These are phyloP conservation scores for Nephrotoma guestfalica DNA, from an alignment of 2,888 invertebrate genomes.

Conservation along the genomic window DNA sequence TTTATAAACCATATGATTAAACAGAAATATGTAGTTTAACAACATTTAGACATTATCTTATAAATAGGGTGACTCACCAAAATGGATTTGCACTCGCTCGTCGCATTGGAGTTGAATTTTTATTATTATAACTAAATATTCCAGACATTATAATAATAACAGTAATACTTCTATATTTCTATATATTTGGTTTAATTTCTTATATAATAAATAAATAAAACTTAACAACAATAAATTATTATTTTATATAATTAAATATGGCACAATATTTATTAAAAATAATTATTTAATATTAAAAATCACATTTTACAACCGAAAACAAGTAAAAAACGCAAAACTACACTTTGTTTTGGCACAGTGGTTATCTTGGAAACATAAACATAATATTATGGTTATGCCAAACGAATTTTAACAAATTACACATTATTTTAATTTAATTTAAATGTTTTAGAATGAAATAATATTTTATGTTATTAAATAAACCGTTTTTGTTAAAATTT, in stretches of 20 bases:
- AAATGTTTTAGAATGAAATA: background rate
- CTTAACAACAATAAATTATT: background rate
- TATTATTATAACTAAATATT: constrained; percentile 24
- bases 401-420: background rate
- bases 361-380: constrained; percentile 1
- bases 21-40: background rate
- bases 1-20: background rate
- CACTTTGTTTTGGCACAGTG: constrained; percentile 2
- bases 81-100: constrained; percentile 24
- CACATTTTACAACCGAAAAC: background rate
- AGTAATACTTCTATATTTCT: background rate
- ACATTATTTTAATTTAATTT: background rate
- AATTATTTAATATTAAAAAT: background rate
- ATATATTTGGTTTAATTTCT: background rate
- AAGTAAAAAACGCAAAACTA: background rate
- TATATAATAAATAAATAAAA: background rate
- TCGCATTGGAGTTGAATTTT: constrained; percentile 22
- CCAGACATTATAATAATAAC: constrained; percentile 23
- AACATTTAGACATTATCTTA: background rate
- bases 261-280: background rate
- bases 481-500: background rate
- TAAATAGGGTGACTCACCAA: constrained; percentile 23
- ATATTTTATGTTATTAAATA: background rate
- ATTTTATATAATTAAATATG: background rate
- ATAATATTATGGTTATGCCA: background rate